Base-by-base conservation (phyloP, 2,888 invertebrate genomes). In the Rhorus exstirpatorius region DNA sequence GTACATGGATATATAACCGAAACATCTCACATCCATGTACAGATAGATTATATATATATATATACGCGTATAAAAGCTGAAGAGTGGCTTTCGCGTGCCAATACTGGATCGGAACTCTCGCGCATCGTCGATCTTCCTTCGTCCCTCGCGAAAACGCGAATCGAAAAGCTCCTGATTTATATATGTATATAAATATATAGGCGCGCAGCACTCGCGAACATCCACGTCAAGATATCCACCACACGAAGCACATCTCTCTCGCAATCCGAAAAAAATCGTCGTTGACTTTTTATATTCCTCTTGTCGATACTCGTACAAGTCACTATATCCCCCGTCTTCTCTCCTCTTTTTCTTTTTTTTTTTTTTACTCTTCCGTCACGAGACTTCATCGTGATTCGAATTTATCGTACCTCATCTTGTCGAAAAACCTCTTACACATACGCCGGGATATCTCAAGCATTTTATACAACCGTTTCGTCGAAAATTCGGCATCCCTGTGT, bases 71-170 rank as follows among this genome's bases (percentile, higher is more conserved):
- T n/a, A n/a, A n/a, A n/a, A n/a, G n/a, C n/a, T 21, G 35, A n/a
- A 82, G 85, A 83, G 86, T 85, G 83, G 84, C 83, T 83, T 83
- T 75, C 83, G 65, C 81, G 71, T 82, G 77, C 67, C 81, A 77
- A 79, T 81, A 77, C 78, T 61, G 31, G 31, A 85, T 63, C 83
- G 53, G 61, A 80, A 70, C 55, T 74, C 60, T 35, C 71, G 49
- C 61, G 77, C 46, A 76, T 24, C 60, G 41, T 65, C 75, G 61
- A 63, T 70, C 80, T 63, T 74, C 41, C 46, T 24, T 51, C 60
- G 46, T 53, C 44, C 38, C 14, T 26, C 38, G 21, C 24, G 14
- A 49, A 58, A 76, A 58, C 53, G 61, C 44, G 74, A 79, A 31
- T 71, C 71, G 71, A 71, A 61, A 71, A 81, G 65, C 70, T 58